Percentiles rank a stretch among this genome's conserved stretches.
Evolutionary conservation across 2,797 vertebrate genomes (phyloP).

Genomic region (Simalia tracyae): DNA sequence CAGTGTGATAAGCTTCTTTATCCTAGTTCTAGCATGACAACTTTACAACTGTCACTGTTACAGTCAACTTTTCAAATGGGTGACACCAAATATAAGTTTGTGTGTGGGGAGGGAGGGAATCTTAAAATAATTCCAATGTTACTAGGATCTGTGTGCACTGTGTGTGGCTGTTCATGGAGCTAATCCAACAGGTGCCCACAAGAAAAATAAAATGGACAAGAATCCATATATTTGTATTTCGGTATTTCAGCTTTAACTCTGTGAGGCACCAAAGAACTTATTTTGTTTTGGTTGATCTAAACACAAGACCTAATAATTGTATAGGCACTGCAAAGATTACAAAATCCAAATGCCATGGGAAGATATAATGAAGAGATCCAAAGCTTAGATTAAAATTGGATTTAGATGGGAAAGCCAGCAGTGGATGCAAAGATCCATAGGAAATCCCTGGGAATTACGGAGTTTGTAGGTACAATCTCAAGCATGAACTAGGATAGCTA

Average conservation of each 20-base stretch:
- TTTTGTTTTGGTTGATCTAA: neutral
- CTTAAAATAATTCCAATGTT: neutral
- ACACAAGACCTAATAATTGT: neutral
- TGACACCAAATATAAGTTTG: neutral
- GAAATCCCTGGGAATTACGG: neutral
- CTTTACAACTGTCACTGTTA: neutral
- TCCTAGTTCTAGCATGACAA: neutral
- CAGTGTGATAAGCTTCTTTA: neutral
- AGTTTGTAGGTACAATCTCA: neutral
- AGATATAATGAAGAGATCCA: neutral
- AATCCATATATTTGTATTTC: neutral
- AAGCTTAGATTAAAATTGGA: neutral
- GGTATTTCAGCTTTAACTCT: neutral
- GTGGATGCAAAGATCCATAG: neutral
- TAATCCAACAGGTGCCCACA: neutral
- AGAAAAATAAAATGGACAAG: neutral
- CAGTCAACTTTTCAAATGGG: neutral
- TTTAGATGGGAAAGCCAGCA: neutral
- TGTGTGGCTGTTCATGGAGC: neutral
- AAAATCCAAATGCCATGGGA: neutral
- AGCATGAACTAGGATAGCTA: neutral
- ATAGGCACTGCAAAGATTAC: neutral
- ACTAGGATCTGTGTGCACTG: neutral
- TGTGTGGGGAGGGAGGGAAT: neutral
- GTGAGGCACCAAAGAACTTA: neutral